Percentiles rank a stretch among this genome's conserved stretches.
These are phyloP conservation scores for Lycopodina hypogea DNA, from an alignment of 37 sponge, comb jelly and placozoan genomes.

Conservation along the genomic window DNA sequence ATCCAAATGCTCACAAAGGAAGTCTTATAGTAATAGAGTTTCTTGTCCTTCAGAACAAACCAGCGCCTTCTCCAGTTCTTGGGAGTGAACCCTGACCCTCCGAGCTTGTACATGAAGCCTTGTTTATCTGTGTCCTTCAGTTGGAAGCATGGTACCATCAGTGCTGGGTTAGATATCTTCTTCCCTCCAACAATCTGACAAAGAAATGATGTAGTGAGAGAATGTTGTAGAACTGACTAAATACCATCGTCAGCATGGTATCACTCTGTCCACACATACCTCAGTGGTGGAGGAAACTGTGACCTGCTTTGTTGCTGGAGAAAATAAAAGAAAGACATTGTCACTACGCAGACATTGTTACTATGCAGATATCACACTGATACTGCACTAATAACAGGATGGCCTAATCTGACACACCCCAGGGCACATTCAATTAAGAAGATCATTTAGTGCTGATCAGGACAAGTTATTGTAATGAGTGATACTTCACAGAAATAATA, in stretches of 20 bases:
- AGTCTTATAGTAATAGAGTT: slow-evolving; percentile 87
- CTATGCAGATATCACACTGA: too few species aligned
- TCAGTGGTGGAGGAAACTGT: slow-evolving; percentile 24
- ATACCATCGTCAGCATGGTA: background rate
- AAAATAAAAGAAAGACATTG: background rate
- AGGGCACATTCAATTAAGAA: too few species aligned
- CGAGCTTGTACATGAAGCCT: slow-evolving; percentile 71
- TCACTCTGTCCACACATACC: background rate
- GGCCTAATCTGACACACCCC: too few species aligned
- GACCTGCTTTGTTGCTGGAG: slow-evolving; percentile 31
- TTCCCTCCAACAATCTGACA: slow-evolving; percentile 16
- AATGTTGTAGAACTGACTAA: background rate
- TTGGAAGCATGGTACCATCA: slow-evolving; percentile 76
- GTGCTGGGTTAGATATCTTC: slow-evolving; percentile 45
- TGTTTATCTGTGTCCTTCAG: slow-evolving; percentile 56
- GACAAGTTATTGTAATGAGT: too few species aligned
- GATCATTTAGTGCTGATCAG: too few species aligned
- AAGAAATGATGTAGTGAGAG: background rate
- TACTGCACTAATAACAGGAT: too few species aligned
- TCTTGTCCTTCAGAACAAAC: slow-evolving; percentile 76
- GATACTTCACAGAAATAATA: too few species aligned
- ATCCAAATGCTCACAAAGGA: slow-evolving; percentile 62
- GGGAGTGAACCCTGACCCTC: slow-evolving; percentile 81
- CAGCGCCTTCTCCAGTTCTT: slow-evolving; percentile 90
- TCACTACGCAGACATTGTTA: background rate